These are phyloP conservation scores for Lethrus apterus DNA, from an alignment of 1,140 invertebrate species.

Conservation along the genomic window DNA sequence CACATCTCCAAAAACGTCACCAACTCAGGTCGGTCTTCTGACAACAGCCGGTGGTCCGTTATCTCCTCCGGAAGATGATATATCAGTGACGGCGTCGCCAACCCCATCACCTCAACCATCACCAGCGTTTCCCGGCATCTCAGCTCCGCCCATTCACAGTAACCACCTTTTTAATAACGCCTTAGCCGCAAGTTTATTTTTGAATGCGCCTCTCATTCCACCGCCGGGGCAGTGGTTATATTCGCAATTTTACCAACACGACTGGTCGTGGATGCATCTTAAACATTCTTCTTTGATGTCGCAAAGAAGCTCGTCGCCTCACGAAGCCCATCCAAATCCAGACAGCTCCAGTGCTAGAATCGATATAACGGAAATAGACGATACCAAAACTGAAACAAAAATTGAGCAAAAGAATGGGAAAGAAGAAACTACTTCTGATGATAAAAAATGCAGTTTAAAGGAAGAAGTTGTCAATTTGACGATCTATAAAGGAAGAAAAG, in stretches of 20 bases:
- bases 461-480: constrained; percentile 35
- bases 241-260: constrained; percentile 58
- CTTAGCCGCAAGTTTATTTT: constrained; percentile 58
- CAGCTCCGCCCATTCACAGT: constrained; percentile 37
- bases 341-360: constrained; percentile 36
- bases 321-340: constrained; percentile 36
- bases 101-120: constrained; percentile 47
- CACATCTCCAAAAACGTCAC: constrained; percentile 53
- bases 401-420: constrained; percentile 4
- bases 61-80: constrained; percentile 50
- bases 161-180: constrained; percentile 55
- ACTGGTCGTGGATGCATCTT: constrained; percentile 53
- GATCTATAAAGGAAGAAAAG: constrained; percentile 31
- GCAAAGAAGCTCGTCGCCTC: constrained; percentile 39
- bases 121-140: constrained; percentile 40
- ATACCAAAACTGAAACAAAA: constrained; percentile 19
- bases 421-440: constrained; percentile 2
- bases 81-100: constrained; percentile 59
- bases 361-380: constrained; percentile 29
- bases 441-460: constrained; percentile 18
- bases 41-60: constrained; percentile 41
- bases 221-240: constrained; percentile 67
- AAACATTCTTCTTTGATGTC: constrained; percentile 43
- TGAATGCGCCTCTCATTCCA: constrained; percentile 61
- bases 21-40: constrained; percentile 40